A percentile compares a stretch with the other conserved stretches of the same genome.
These are phyloP conservation scores for Diadophis punctatus DNA, from an alignment of 2,113 vertebrate species.

Conservation along the genomic window DNA sequence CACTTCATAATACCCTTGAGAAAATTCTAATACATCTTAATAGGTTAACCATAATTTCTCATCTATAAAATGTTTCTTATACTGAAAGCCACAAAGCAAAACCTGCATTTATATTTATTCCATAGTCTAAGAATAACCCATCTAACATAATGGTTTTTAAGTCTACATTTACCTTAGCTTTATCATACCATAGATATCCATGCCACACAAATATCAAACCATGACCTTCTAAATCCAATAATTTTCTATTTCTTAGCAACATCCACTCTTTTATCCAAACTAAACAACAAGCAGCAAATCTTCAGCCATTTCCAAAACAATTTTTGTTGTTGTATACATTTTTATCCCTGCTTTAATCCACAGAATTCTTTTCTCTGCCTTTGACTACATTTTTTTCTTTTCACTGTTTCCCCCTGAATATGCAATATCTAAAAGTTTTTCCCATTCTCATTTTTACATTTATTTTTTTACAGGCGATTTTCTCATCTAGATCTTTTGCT, in stretches of 20 bases:
- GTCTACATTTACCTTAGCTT: background rate
- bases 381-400: background rate
- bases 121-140: too few relatives aligned
- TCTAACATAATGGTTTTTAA: background rate
- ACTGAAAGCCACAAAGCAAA: background rate
- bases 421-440: background rate
- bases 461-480: background rate
- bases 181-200: background rate
- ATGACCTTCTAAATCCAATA: background rate
- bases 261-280: background rate
- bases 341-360: background rate
- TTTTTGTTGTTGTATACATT: background rate
- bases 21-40: background rate
- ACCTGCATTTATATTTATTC: background rate
- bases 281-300: background rate
- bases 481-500: background rate
- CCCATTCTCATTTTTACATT: background rate
- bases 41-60: background rate
- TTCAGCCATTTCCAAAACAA: background rate
- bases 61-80: background rate
- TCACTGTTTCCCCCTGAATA: background rate
- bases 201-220: background rate
- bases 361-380: background rate
- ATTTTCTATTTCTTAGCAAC: background rate
- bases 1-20: background rate